phyloP scores from a whole-genome alignment of 2,797 vertebrate genomes.

The Xenops minutus region DNA sequence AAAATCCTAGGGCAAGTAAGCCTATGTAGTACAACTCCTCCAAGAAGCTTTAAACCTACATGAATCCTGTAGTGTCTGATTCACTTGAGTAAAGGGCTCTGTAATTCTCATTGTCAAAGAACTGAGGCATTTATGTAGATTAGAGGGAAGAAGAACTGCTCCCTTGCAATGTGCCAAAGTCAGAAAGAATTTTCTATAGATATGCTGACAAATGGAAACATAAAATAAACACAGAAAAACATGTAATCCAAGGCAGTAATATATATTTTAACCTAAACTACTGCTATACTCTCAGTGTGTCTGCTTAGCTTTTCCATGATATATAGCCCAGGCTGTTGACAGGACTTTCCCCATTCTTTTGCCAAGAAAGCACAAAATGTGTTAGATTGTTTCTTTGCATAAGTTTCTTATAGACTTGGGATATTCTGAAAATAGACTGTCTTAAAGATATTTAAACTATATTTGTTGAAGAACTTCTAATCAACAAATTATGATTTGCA shows the following conservation, averaged over 20 bases:
- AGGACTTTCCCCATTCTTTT: neutral
- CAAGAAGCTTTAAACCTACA: neutral
- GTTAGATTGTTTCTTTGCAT: neutral
- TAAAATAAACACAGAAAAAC: neutral
- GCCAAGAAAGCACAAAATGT: neutral
- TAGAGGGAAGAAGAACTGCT: neutral
- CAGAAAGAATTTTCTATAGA: neutral
- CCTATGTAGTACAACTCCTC: neutral
- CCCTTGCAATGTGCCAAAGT: neutral
- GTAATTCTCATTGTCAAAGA: neutral
- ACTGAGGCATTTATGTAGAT: neutral
- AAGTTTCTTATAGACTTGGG: neutral
- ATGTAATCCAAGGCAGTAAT: neutral
- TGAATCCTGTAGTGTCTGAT: neutral
- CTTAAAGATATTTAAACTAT: neutral
- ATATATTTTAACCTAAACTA: neutral
- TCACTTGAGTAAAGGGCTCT: neutral
- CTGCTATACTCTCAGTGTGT: neutral
- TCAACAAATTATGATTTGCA: neutral
- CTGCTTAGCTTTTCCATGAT: neutral
- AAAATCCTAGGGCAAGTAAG: neutral
- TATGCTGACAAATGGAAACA: rapidly evolving
- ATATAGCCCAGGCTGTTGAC: neutral
- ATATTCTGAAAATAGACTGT: neutral
- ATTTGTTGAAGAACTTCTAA: neutral